phyloP scores from a whole-genome alignment of 2,113 vertebrate genomes.

The Pomatostomus ruficeps region DNA sequence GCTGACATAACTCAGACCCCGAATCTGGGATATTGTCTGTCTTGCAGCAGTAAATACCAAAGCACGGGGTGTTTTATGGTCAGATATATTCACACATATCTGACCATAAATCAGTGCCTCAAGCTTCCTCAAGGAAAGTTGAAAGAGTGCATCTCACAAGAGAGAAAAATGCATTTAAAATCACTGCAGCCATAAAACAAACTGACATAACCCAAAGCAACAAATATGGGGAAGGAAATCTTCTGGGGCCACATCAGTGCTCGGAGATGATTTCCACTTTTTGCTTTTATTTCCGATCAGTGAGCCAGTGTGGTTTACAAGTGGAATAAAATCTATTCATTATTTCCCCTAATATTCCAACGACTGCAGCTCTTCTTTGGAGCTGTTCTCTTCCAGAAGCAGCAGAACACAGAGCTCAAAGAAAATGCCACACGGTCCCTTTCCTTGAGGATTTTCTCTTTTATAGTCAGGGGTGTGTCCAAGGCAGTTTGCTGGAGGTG shows the following conservation, averaged over 20 bases:
- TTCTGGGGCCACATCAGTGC: slow-evolving; percentile 42
- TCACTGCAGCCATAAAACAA: slow-evolving; percentile 68
- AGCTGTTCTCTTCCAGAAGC: neutral
- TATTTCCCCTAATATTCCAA: slow-evolving; percentile 18
- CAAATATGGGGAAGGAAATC: slow-evolving; percentile 42
- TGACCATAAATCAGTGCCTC: slow-evolving; percentile 67
- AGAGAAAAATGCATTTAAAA: slow-evolving; percentile 71
- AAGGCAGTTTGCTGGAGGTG: neutral
- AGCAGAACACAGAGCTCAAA: neutral
- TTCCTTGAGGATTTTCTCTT: neutral
- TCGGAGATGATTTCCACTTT: slow-evolving; percentile 55
- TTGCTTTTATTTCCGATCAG: slow-evolving; percentile 60
- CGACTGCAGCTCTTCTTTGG: neutral
- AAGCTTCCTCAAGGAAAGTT: slow-evolving; percentile 66
- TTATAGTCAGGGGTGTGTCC: neutral
- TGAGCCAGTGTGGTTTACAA: slow-evolving; percentile 46
- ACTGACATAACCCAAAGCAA: slow-evolving; percentile 70
- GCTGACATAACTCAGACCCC: neutral
- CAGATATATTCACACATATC: slow-evolving; percentile 14
- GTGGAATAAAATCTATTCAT: slow-evolving; percentile 47
- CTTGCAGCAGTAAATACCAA: slow-evolving; percentile 36
- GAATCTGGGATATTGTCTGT: slow-evolving; percentile 7
- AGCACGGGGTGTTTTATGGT: slow-evolving; percentile 49
- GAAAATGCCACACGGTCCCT: neutral
- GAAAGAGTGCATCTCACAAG: slow-evolving; percentile 66